Evolutionary conservation across 2,888 invertebrate species (phyloP).

Genomic region (Coenonympha glycerion): DNA sequence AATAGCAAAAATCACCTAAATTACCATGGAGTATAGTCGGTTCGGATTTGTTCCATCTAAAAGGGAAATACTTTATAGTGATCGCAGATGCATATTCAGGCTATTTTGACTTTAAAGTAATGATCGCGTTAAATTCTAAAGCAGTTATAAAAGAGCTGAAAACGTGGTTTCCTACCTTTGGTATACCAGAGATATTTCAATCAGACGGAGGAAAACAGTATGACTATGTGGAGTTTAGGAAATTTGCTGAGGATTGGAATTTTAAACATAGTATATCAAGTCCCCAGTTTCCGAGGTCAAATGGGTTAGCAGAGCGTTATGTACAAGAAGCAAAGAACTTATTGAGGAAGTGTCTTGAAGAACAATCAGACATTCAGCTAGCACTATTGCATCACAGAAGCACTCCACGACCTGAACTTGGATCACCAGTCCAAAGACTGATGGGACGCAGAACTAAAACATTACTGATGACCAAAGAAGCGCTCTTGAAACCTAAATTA

Average conservation of each 20-base stretch:
- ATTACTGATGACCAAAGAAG: neutral
- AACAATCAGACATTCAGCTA: neutral
- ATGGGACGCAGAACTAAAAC: neutral
- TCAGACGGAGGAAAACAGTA: no score
- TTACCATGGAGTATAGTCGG: neutral
- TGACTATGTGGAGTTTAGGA: no score
- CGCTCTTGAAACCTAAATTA: no score
- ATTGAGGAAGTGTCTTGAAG: neutral
- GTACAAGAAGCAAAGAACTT: no score
- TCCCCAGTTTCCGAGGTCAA: no score
- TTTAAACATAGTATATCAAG: no score
- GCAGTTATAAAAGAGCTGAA: neutral
- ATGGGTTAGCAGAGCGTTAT: no score
- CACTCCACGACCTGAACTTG: neutral
- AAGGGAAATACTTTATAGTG: no score
- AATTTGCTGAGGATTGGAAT: no score
- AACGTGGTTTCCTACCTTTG: neutral
- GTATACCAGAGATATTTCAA: no score
- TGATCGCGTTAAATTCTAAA: neutral
- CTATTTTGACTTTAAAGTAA: neutral
- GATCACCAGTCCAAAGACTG: neutral
- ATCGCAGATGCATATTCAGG: no score
- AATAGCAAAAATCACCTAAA: neutral
- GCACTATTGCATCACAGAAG: constrained; percentile 1
- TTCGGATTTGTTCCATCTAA: no score